Evolutionary conservation across 2,797 vertebrate genomes (phyloP).

Genomic region (Sebastes ruberrimus): DNA sequence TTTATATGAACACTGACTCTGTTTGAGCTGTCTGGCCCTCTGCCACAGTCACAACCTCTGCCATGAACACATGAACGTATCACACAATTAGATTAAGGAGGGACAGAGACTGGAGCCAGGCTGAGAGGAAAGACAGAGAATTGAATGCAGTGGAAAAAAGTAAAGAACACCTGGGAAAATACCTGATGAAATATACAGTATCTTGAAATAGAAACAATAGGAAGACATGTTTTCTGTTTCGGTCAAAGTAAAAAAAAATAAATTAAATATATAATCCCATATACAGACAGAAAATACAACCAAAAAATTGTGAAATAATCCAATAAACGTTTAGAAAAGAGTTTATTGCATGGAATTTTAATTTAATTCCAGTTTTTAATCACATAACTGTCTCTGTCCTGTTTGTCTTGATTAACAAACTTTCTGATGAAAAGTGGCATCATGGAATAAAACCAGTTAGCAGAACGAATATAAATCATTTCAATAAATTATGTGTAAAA

Average conservation of each 20-base stretch:
- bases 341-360: neutral
- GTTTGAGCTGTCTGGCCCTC: constrained; percentile 17
- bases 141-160: neutral
- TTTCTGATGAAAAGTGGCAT: neutral
- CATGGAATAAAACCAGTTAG: neutral
- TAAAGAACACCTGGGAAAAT: neutral
- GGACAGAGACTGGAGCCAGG: constrained; percentile 1
- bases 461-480: neutral
- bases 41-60: constrained; percentile 19
- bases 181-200: neutral
- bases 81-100: constrained; percentile 13
- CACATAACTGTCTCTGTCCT: neutral
- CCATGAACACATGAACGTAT: constrained; percentile 7
- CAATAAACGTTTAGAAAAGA: neutral
- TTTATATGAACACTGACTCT: constrained; percentile 23
- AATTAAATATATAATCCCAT: neutral
- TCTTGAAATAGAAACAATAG: neutral
- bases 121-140: neutral
- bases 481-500: neutral
- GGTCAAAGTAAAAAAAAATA: neutral
- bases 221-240: neutral
- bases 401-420: neutral
- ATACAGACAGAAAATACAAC: neutral
- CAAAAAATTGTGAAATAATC: neutral
- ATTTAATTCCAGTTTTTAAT: neutral